These are phyloP conservation scores for Hylaeus anthracinus DNA, from an alignment of 1,140 invertebrate species.

Conservation along the genomic window DNA sequence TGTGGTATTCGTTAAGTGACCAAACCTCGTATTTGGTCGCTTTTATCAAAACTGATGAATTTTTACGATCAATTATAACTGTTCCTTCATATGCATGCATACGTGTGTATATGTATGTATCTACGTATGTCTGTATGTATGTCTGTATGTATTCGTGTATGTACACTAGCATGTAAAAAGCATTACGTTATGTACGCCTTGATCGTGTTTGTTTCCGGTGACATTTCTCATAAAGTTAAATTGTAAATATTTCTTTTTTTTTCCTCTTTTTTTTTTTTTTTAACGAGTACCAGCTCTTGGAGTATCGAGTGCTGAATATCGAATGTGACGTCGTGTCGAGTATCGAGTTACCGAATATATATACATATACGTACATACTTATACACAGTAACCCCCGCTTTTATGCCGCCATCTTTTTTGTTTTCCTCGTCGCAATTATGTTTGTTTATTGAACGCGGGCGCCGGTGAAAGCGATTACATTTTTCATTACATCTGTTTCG, in stretches of 20 bases:
- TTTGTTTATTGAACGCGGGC: too few species aligned
- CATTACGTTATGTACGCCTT: conserved; percentile 72
- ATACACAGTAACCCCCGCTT: background rate
- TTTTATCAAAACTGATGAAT: conserved; percentile 60
- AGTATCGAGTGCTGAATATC: conserved; percentile 43
- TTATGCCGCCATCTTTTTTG: too few species aligned
- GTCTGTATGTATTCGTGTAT: too few species aligned
- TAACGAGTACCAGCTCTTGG: conserved; percentile 63
- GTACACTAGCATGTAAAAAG: conserved; percentile 71
- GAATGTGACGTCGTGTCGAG: too few species aligned
- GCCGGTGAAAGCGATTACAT: too few species aligned
- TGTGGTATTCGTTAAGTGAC: conserved; percentile 50
- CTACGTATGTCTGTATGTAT: too few species aligned
- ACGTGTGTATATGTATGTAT: too few species aligned
- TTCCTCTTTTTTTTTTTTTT: conserved; percentile 30
- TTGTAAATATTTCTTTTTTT: conserved; percentile 33
- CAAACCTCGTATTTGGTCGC: conserved; percentile 37
- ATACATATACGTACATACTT: background rate
- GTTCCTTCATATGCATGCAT: conserved; percentile 40
- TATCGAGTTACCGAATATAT: conserved; percentile 46
- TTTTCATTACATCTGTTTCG: too few species aligned
- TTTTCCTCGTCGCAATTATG: too few species aligned
- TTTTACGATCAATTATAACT: conserved; percentile 62
- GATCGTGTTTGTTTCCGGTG: conserved; percentile 53
- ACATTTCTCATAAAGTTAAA: conserved; percentile 66